phyloP scores from a whole-genome alignment of 1,140 invertebrate species.

The Dinothrombium tinctorium region DNA sequence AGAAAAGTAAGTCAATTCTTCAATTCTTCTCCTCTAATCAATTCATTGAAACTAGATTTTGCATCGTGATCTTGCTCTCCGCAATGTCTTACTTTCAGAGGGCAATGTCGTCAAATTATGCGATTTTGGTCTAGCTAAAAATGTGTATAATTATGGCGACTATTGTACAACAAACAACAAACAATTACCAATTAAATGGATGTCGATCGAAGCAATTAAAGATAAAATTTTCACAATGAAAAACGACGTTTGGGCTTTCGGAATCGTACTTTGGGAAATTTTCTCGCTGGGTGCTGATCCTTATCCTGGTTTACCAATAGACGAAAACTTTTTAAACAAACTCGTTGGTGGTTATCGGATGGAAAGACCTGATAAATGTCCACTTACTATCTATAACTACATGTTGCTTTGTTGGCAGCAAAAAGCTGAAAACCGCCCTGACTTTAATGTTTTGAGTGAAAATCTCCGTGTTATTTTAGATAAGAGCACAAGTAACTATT shows the following conservation, averaged over 20 bases:
- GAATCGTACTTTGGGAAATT: constrained; percentile 95
- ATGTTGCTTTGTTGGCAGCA: constrained; percentile 56
- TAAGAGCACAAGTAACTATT: too few relatives aligned
- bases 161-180: constrained; percentile 71
- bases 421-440: constrained; percentile 42
- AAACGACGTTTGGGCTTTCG: constrained; percentile 85
- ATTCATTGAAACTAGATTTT: constrained; percentile 35
- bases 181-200: constrained; percentile 59
- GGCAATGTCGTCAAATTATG: constrained; percentile 84
- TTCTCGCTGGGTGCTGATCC: constrained; percentile 83
- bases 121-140: constrained; percentile 66
- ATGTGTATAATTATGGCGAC: constrained; percentile 91
- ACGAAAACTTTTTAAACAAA: constrained; percentile 27
- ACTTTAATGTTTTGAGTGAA: constrained; percentile 26
- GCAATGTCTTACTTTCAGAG: constrained; percentile 86
- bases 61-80: constrained; percentile 82
- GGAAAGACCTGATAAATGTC: constrained; percentile 51
- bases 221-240: constrained; percentile 79
- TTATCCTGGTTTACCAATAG: constrained; percentile 71
- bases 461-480: too few relatives aligned
- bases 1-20: constrained; percentile 12
- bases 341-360: constrained; percentile 61
- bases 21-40: neutral
- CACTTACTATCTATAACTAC: constrained; percentile 45
- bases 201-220: constrained; percentile 84